phyloP scores from a whole-genome alignment of 2,797 vertebrate genomes.

The Melanogrammus aeglefinus region DNA sequence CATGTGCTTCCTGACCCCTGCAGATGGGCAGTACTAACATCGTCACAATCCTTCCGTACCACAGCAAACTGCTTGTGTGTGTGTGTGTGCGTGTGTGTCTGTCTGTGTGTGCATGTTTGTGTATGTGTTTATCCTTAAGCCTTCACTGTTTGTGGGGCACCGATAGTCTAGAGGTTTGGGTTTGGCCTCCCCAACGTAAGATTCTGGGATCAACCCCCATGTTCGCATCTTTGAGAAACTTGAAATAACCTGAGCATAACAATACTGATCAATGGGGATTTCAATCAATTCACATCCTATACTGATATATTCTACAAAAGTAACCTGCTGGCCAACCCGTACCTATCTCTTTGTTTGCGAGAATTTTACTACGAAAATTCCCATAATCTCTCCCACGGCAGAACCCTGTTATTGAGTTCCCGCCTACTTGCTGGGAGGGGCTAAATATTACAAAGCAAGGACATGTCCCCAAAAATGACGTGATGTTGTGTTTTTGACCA shows the following conservation, averaged over 20 bases:
- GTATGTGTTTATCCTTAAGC: constrained; percentile 11
- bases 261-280: no score
- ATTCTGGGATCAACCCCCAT: not conserved
- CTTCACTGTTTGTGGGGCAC: constrained; percentile 19
- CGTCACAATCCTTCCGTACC: constrained; percentile 71
- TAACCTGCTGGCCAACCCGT: no score
- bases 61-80: constrained; percentile 13
- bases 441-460: no score
- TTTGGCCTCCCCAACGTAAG: not conserved
- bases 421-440: no score
- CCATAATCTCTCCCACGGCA: no score
- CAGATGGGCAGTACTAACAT: constrained; percentile 77
- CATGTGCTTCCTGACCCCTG: constrained; percentile 93
- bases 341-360: constrained; percentile 45
- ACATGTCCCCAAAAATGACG: constrained; percentile 60
- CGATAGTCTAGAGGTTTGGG: not conserved
- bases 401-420: no score
- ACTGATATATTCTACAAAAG: no score
- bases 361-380: no score
- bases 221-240: constrained; percentile 67
- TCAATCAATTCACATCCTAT: no score
- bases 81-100: not conserved
- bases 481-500: constrained; percentile 60
- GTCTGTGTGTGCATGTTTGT: not conserved
- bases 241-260: no score